Base-by-base conservation (phyloP, 2,888 invertebrate genomes). In the Chouioia cunea region DNA sequence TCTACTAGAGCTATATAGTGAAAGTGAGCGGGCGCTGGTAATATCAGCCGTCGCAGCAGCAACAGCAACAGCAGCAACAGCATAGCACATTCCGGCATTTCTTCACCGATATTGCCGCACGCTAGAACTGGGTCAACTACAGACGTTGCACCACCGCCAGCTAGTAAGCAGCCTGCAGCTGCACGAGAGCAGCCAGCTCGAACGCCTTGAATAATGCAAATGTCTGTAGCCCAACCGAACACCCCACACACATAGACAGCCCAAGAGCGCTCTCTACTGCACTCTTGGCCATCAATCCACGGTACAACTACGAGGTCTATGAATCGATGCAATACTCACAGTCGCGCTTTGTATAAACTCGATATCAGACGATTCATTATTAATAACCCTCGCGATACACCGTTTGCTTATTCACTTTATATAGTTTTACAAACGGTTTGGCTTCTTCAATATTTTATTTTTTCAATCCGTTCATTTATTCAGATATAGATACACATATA, bases 111-210 rank as follows among this genome's bases (percentile, higher is more conserved):
- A 73, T 69, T 73, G 72, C 72, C 69, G 65, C 62, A 56, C 65
- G 47, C 48, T 44, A 63, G 46, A 81, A 81, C 80, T 82, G 75
- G 82, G 81, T 82, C 81, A 80, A 74, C 74, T 75, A 76, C 77
- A 78, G 75, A 73, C 78, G 76, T 82, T 81, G 79, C 80, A 77
- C 79, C 81, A 81, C 77, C 81, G 54, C 57, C 67, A 18, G 18
- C 57, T 10, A 47, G 59, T 56, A 36, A 50, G 58, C 48, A 43
- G 57, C 36, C n/a, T 16, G 50, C 54, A 44, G 66, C 65, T 53
- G 63, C 16, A 3, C 59, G n/a, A 36, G 56, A 53, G 53, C 3
- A 20, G 4, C 16, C 43, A 10, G 14, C 48, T 50, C 48, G 16
- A 56, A 54, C 66, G 50, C 68, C 62, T 62, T 64, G 63, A 65